Conservation (phyloP, 2,888 invertebrate species). For the Diachrysia chrysitis region DNA sequence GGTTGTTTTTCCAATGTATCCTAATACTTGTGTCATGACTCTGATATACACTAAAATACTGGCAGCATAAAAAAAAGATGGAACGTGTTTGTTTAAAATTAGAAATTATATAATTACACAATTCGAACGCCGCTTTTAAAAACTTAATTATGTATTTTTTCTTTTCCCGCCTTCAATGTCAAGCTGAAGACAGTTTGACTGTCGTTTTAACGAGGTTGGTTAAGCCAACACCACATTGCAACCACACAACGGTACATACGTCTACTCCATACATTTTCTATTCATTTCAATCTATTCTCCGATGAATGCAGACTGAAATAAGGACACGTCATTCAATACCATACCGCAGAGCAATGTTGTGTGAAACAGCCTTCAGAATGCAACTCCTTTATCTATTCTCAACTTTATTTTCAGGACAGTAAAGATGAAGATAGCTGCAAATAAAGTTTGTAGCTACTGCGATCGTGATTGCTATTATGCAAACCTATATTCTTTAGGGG, state of each 20-base stretch:
- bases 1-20: neutral
- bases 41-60: too few species aligned
- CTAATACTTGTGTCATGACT: neutral
- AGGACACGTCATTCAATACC: conserved; percentile 81
- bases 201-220: conserved; percentile 39
- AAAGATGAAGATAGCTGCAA: conserved; percentile 35
- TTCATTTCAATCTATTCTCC: conserved; percentile 63
- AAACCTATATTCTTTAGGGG: conserved; percentile 59
- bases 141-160: neutral
- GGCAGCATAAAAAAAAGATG: neutral
- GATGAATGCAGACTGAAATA: conserved; percentile 74
- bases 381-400: conserved; percentile 42
- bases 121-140: neutral
- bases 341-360: conserved; percentile 68
- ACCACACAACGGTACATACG: conserved; percentile 37
- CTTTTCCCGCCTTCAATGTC: conserved; percentile 10
- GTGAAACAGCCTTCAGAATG: conserved; percentile 45
- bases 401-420: conserved; percentile 58
- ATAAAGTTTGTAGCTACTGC: conserved; percentile 52
- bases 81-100: neutral
- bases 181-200: conserved; percentile 22
- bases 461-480: conserved; percentile 61
- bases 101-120: neutral
- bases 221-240: conserved; percentile 26
- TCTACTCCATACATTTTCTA: conserved; percentile 57